Percentiles rank a stretch among this genome's conserved stretches.
Conservation (phyloP, 2,797 vertebrate species). For the Chaetophractus vellerosus region DNA sequence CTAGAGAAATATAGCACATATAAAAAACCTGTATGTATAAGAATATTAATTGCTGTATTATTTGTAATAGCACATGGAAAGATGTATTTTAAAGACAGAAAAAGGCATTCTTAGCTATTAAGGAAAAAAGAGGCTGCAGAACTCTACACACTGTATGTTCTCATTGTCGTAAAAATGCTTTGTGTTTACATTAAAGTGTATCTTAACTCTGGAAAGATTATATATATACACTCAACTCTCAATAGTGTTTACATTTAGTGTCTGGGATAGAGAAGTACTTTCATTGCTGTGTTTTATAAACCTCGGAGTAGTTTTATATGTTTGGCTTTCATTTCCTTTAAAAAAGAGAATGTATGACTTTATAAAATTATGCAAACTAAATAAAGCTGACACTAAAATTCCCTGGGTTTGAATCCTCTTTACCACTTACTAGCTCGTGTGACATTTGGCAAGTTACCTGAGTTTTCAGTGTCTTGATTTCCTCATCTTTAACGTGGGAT, state of each 20-base stretch:
- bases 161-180: neutral
- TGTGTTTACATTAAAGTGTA: neutral
- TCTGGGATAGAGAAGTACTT: neutral
- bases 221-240: neutral
- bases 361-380: neutral
- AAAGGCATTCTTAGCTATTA: neutral
- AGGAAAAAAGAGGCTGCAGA: neutral
- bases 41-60: neutral
- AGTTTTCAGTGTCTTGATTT: neutral
- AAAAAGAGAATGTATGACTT: neutral
- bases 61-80: neutral
- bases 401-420: neutral
- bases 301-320: no score
- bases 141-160: neutral
- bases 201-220: neutral
- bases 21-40: neutral
- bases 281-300: neutral
- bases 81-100: conserved; percentile 17
- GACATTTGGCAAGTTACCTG: neutral
- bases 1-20: neutral
- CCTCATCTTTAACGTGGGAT: neutral
- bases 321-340: neutral
- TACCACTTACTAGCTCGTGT: neutral
- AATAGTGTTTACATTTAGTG: neutral
- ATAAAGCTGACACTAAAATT: neutral